phyloP scores from a whole-genome alignment of 2,888 invertebrate genomes.

The Entomobrya proxima region DNA sequence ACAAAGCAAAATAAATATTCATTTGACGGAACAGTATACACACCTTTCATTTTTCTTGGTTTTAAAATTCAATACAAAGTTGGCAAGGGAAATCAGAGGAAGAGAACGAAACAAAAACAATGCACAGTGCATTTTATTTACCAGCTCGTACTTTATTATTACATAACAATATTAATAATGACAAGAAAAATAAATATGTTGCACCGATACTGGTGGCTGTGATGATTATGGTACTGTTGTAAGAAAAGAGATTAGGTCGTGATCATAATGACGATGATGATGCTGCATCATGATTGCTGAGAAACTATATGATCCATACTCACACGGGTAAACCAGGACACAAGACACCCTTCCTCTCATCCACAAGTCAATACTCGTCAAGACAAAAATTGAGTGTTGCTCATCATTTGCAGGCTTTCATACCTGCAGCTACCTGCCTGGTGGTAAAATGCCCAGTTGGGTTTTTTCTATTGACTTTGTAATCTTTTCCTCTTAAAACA shows the following conservation, averaged over 20 bases:
- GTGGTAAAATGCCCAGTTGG: background rate
- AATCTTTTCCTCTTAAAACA: constrained; percentile 9
- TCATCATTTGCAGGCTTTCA: no score
- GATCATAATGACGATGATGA: background rate
- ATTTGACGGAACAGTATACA: background rate
- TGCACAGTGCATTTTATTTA: background rate
- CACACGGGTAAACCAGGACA: background rate
- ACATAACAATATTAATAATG: constrained; percentile 4
- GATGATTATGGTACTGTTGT: constrained; percentile 13
- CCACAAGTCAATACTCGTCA: constrained; percentile 7
- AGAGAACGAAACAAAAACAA: background rate
- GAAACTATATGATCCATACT: constrained; percentile 17
- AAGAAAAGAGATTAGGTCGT: constrained; percentile 26
- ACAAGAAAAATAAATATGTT: constrained; percentile 8
- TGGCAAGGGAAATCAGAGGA: background rate
- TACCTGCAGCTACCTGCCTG: background rate
- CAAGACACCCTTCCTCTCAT: background rate
- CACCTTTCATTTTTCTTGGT: constrained; percentile 26
- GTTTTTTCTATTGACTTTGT: background rate
- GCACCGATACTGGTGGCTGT: background rate
- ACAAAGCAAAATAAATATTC: background rate
- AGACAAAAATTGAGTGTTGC: background rate
- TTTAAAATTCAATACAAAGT: background rate
- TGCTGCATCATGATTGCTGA: background rate
- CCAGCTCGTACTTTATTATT: background rate